Evolutionary conservation across 2,888 invertebrate genomes (phyloP), one percentile per base, ranked within the genome.

Genomic region (Drosophila monieri): DNA sequence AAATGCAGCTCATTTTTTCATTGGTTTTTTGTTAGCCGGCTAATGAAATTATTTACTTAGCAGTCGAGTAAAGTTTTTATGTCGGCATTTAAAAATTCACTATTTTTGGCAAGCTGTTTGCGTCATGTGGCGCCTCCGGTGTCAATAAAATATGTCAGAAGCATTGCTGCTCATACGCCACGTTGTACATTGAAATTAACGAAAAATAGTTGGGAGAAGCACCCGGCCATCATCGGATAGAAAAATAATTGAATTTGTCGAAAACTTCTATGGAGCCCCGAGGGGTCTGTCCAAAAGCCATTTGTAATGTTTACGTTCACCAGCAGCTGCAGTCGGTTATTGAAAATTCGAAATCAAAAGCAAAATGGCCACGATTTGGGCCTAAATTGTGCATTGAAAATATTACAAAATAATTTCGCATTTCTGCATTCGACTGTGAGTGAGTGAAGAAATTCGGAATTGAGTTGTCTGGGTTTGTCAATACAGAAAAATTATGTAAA

Each of bases 11-110:
- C 60, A 54, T 44, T 39, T 43, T 68, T 49, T 21, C 6, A n/a
- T 6, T 2, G 12, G 30, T 44, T 51, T 21, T 52, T 15, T n/a
- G 9, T 18, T 35, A 54, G 37, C 9, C 64, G 58, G 66, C 83
- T 88, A 81, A 81, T 81, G 85, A 79, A 81, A 88, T 81, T 85
- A 81, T 88, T 85, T 79, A 73, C 88, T 83, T 62, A 73, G 62
- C 54, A 72, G 68, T 51, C 23, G 27, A 51, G 44, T 37, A 57
- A 56, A 35, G 41, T 61, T 53, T 77, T 67, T 75, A 15, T 64
- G 52, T 51, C 61, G 68, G 62, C 53, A 61, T 39, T 51, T 49
- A 27, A 57, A 60, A 60, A 60, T 51, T 30, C 51, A 61, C 15
- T 44, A 18, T 18, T 62, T 30, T 58, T 44, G 27, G 30, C 44